Base-by-base conservation (phyloP, 2,797 vertebrate species). In the Gila robusta region DNA sequence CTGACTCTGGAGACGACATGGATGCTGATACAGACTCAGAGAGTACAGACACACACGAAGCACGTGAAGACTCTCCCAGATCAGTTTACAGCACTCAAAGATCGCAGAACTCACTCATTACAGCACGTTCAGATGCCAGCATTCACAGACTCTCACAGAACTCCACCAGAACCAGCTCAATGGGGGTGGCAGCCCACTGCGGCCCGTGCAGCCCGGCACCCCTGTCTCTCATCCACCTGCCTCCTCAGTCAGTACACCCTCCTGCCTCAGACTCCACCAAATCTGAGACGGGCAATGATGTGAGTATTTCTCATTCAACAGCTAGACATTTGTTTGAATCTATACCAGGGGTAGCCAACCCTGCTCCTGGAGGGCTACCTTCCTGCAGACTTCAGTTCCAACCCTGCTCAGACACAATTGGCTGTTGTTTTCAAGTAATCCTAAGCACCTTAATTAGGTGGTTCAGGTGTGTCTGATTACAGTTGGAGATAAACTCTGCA, bases 101-200 rank as follows among this genome's bases (percentile, higher is more conserved):
- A 81, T 86, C 84, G 7, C 59, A 73, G 35, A 12, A 39, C 23
- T 74, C 86, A 44, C 70, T 76, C 62, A 56, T 56, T 66, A 52
- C 78, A 28, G 23, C 49, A 37, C 67, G 2, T 83, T 79, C 81
- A 81, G 81, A 81, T 52, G 72, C 16, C 59, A 81, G 54, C 69
- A 39, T 47, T 41, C 54, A 62, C 14, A 52, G 44, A 37, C 21
- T 64, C 32, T 83, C 81, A 79, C 62, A 74, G 41, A 87, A 64
- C 41, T 89, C 89, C 84, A 64, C 23, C 19, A 88, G 84, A 54
- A 84, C 67, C 26, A 44, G 39, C 37, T 81, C 41, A 49, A 47
- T 52, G 37, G 82, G 62, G 73, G 66, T 35, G 19, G 10, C 19
- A 19, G 37, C 74, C 32, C 35, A 32, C n/a, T 32, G 19, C 21